phyloP scores from a whole-genome alignment of 1,140 invertebrate genomes.

The Yoshiicerus persimilis region DNA sequence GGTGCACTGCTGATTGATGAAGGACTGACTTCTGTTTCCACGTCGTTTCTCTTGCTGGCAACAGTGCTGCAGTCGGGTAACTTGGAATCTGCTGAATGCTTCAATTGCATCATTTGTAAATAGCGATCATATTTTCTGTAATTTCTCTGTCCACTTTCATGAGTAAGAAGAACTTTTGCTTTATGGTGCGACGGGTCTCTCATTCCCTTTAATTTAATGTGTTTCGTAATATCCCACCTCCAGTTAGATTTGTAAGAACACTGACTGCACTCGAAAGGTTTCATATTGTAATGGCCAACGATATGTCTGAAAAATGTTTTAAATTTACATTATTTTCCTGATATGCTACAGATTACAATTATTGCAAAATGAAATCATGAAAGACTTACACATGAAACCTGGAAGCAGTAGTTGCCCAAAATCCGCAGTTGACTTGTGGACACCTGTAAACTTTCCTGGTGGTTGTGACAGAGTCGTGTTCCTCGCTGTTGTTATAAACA shows the following conservation, averaged over 20 bases:
- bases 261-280: constrained; percentile 91
- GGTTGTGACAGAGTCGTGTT: constrained; percentile 50
- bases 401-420: constrained; percentile 85
- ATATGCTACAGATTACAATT: neutral
- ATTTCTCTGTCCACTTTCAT: constrained; percentile 84
- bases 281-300: constrained; percentile 83
- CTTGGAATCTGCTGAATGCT: constrained; percentile 51
- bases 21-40: constrained; percentile 14
- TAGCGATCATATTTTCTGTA: constrained; percentile 91
- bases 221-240: constrained; percentile 95
- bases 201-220: constrained; percentile 84
- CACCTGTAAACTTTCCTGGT: constrained; percentile 78
- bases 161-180: constrained; percentile 81
- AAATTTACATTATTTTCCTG: neutral
- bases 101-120: constrained; percentile 69
- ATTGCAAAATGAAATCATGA: neutral
- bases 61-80: constrained; percentile 42
- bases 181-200: constrained; percentile 75
- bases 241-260: constrained; percentile 92
- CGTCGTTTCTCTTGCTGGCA: constrained; percentile 31
- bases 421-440: constrained; percentile 74
- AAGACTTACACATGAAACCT: constrained; percentile 75
- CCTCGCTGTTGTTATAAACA: constrained; percentile 21
- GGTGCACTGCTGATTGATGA: neutral
- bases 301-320: constrained; percentile 64